A percentile compares a stretch with the other conserved stretches of the same genome.
phyloP scores from a whole-genome alignment of 2,113 vertebrate genomes.

The Amblyopsis rosae region DNA sequence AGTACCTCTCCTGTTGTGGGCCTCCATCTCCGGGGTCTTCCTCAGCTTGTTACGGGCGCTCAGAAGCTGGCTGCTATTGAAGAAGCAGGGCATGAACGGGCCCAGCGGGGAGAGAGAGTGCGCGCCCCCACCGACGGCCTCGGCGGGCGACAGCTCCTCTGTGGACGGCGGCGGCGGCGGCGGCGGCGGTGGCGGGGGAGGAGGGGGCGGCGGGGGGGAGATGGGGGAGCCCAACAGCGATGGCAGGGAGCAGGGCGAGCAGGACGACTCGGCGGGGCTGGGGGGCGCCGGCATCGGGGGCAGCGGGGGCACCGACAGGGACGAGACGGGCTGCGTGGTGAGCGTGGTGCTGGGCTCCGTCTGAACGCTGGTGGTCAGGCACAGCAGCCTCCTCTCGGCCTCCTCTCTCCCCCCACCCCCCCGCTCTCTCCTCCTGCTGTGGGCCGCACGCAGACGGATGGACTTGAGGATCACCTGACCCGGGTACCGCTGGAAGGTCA shows the following conservation, averaged over 20 bases:
- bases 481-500: slow-evolving; percentile 82
- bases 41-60: slow-evolving; percentile 91
- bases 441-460: slow-evolving; percentile 82
- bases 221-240: slow-evolving; percentile 58
- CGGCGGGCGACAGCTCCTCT: slow-evolving; percentile 54
- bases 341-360: slow-evolving; percentile 76
- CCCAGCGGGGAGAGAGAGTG: slow-evolving; percentile 68
- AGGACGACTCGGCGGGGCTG: slow-evolving; percentile 63
- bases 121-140: slow-evolving; percentile 23
- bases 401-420: slow-evolving; percentile 54
- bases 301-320: slow-evolving; percentile 67
- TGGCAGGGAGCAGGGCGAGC: slow-evolving; percentile 63
- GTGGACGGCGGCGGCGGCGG: slow-evolving; percentile 63
- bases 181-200: slow-evolving; percentile 67
- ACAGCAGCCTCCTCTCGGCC: slow-evolving; percentile 56
- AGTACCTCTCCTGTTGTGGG: slow-evolving; percentile 87
- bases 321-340: slow-evolving; percentile 73
- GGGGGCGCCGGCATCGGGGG: slow-evolving; percentile 33
- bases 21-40: slow-evolving; percentile 85
- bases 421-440: slow-evolving; percentile 76
- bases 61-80: slow-evolving; percentile 92
- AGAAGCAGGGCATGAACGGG: slow-evolving; percentile 83
- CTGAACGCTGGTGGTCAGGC: slow-evolving; percentile 79
- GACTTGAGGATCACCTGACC: slow-evolving; percentile 97
- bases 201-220: slow-evolving; percentile 70